Base-by-base conservation (phyloP, 2,113 vertebrate genomes). In the Narcine bancroftii region DNA sequence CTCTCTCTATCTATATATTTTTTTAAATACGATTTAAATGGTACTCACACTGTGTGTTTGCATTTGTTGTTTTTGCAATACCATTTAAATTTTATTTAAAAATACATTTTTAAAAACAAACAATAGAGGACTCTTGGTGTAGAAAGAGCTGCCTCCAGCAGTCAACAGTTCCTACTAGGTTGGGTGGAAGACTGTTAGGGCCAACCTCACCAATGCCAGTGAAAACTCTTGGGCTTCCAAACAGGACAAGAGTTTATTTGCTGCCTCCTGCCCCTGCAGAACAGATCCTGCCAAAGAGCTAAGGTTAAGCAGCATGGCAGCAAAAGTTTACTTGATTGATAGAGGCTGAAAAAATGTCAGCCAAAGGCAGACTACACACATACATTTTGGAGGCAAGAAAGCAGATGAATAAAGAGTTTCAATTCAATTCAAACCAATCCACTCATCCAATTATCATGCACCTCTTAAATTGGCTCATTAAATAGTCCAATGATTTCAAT, bases 401-500 rank as follows among this genome's bases (percentile, higher is more conserved):
- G 29, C 33, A n/a, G 13, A 72, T n/a, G 71, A 0, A 10, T 11
- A n/a, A n/a, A n/a, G 71, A 72, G 81, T 87, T 87, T 87, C 81
- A 60, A 60, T 87, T 87, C 53, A 87, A 87, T 87, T 87, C 53
- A 87, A 87, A 87, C 33, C 81, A 87, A 87, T 87, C 81, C 53
- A 87, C 53, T 87, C 53, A 87, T 50, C 81, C 60, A 87, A 87
- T 87, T 87, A 63, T n/a, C 53, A 87, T 60, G 81, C 15, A 87
- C 33, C 81, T 87, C 33, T 87, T 87, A 87, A 13, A 87, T 87
- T 50, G 6, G 19, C 53, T 60, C 81, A 87, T 87, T 87, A 87
- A 87, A 87, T 87, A 87, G 81, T 87, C 53, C 81, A 87, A 60
- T 87, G 81, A 87, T 60, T 87, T 60, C 81, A 87, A 87, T 60